Conservation (phyloP, 2,888 invertebrate species). For the Deilephila porcellus region DNA sequence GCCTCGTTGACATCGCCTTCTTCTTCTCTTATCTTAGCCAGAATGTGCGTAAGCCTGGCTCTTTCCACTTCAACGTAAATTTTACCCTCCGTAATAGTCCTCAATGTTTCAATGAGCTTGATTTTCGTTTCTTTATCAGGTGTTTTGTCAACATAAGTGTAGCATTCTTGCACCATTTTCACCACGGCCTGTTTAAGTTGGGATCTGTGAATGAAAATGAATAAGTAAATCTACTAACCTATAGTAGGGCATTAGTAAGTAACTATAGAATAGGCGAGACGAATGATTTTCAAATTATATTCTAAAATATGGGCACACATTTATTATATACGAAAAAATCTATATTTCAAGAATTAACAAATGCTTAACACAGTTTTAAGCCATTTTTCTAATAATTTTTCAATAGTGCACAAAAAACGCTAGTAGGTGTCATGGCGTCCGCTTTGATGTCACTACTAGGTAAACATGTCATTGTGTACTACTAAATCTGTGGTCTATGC, state of each 20-base stretch:
- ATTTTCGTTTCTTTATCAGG: slow-evolving; percentile 95
- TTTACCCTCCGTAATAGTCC: slow-evolving; percentile 98
- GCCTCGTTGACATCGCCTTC: slow-evolving; percentile 95
- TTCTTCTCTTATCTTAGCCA: slow-evolving; percentile 93
- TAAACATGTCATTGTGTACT: too few species aligned
- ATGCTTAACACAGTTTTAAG: too few species aligned
- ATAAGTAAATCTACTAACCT: background rate
- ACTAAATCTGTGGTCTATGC: too few species aligned
- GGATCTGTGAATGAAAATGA: slow-evolving; percentile 77
- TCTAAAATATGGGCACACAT: too few species aligned
- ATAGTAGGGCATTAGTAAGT: background rate
- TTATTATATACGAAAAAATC: too few species aligned
- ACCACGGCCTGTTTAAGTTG: slow-evolving; percentile 98
- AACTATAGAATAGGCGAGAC: too few species aligned
- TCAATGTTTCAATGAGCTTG: slow-evolving; percentile 97
- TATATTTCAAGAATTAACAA: too few species aligned
- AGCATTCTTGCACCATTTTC: slow-evolving; percentile 98
- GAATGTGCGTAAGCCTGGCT: slow-evolving; percentile 95
- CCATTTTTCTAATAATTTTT: too few species aligned
- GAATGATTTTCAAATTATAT: too few species aligned
- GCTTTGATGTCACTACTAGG: too few species aligned
- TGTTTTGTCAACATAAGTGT: slow-evolving; percentile 95
- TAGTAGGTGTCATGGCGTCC: too few species aligned
- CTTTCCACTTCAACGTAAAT: slow-evolving; percentile 99
- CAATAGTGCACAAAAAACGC: too few species aligned